These are phyloP conservation scores for Temnothorax ravouxi DNA, from an alignment of 2,888 invertebrate species.

Conservation along the genomic window DNA sequence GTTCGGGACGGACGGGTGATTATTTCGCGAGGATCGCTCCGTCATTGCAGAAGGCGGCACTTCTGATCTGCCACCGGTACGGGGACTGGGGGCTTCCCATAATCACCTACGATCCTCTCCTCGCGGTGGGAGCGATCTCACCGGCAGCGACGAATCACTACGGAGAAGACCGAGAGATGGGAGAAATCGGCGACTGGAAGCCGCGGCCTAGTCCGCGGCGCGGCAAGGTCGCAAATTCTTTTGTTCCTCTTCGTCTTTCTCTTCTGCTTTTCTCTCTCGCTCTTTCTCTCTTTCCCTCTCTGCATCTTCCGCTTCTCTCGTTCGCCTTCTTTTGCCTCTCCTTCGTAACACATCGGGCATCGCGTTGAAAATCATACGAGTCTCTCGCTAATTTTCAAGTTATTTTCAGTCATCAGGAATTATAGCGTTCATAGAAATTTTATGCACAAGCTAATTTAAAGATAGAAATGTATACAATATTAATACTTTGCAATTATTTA, in stretches of 20 bases:
- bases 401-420: not conserved
- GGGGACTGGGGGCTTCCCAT: slow-evolving; percentile 76
- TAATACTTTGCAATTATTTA: not conserved
- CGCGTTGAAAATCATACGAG: slow-evolving; percentile 22
- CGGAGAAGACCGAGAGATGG: slow-evolving; percentile 55
- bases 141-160: slow-evolving; percentile 61
- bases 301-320: slow-evolving; percentile 20
- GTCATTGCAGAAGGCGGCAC: slow-evolving; percentile 83
- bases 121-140: slow-evolving; percentile 74
- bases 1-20: slow-evolving; percentile 78
- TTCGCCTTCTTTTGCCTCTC: slow-evolving; percentile 48
- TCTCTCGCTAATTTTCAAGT: slow-evolving; percentile 9
- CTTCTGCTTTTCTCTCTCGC: slow-evolving; percentile 12
- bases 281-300: not conserved
- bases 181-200: slow-evolving; percentile 45
- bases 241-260: slow-evolving; percentile 47
- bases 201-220: slow-evolving; percentile 77
- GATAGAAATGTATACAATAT: not conserved
- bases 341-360: slow-evolving; percentile 36
- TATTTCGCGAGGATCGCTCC: slow-evolving; percentile 83
- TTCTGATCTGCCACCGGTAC: slow-evolving; percentile 78
- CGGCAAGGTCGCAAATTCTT: slow-evolving; percentile 76
- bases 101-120: slow-evolving; percentile 80
- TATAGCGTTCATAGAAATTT: not conserved
- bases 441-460: not conserved